Percentiles rank a stretch among this genome's conserved stretches.
Conservation (phyloP, 1,140 invertebrate genomes). For the Drosophila seguyi region DNA sequence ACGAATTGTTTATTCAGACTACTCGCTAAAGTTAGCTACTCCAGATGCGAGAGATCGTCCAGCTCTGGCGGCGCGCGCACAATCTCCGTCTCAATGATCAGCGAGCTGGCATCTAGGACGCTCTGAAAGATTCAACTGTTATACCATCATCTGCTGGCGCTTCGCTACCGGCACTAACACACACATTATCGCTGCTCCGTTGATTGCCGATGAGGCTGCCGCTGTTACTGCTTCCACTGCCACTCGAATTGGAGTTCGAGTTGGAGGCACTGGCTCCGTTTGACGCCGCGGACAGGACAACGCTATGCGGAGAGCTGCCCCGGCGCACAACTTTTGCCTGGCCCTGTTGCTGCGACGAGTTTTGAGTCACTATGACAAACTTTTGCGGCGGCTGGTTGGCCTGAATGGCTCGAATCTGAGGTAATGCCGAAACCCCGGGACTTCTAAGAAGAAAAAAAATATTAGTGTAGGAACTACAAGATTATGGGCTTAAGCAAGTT, state of each 20-base stretch:
- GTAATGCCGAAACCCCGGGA: slow-evolving; percentile 72
- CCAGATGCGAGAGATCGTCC: slow-evolving; percentile 82
- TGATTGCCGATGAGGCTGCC: slow-evolving; percentile 24
- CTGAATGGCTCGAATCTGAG: slow-evolving; percentile 75
- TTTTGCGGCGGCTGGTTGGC: slow-evolving; percentile 68
- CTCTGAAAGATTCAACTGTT: slow-evolving; percentile 71
- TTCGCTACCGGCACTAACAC: slow-evolving; percentile 67
- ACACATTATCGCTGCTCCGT: slow-evolving; percentile 73
- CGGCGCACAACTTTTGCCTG: slow-evolving; percentile 67
- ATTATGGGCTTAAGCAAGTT: background rate
- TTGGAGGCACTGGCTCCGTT: slow-evolving; percentile 62
- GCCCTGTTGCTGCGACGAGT: slow-evolving; percentile 59
- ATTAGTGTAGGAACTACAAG: background rate
- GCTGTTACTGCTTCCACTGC: slow-evolving; percentile 20
- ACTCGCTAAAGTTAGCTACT: slow-evolving; percentile 49
- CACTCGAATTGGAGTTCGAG: slow-evolving; percentile 65
- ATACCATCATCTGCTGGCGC: slow-evolving; percentile 49
- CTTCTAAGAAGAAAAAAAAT: slow-evolving; percentile 45
- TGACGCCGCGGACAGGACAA: slow-evolving; percentile 64
- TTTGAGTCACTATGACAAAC: slow-evolving; percentile 79
- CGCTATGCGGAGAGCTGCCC: slow-evolving; percentile 73
- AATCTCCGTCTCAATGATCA: slow-evolving; percentile 83
- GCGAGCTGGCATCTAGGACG: slow-evolving; percentile 73
- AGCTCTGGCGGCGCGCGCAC: slow-evolving; percentile 73
- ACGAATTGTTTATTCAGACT: slow-evolving; percentile 24